phyloP scores from a whole-genome alignment of 2,113 vertebrate species.

The Burhinus bistriatus region DNA sequence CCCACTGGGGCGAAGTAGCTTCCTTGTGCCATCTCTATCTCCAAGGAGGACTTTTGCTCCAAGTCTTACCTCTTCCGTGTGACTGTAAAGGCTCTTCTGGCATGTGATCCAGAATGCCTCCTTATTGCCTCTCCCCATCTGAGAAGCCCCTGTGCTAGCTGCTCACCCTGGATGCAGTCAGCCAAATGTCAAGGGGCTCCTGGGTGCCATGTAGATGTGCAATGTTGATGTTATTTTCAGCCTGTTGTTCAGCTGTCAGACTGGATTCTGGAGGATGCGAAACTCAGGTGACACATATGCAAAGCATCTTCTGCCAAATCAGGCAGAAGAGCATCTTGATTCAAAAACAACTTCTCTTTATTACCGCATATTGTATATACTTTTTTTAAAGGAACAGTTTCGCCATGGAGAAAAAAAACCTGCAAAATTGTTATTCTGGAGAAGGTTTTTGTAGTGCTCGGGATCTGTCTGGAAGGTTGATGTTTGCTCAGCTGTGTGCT shows the following conservation, averaged over 20 bases:
- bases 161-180: not conserved
- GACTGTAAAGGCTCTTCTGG: not conserved
- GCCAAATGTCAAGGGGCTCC: not conserved
- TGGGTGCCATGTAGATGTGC: not conserved
- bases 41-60: not conserved
- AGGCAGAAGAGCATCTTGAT: not conserved
- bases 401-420: accelerated
- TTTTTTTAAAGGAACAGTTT: not conserved
- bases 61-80: not conserved
- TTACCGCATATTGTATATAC: not conserved
- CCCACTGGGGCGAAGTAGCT: not conserved
- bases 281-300: not conserved
- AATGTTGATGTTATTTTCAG: not conserved
- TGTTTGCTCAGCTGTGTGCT: slow-evolving; percentile 9
- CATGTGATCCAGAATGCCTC: accelerated
- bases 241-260: slow-evolving; percentile 15
- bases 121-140: not conserved
- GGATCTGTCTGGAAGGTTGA: not conserved
- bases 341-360: not conserved
- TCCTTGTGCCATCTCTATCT: not conserved
- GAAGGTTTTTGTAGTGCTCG: not conserved
- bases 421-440: not conserved
- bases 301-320: not conserved
- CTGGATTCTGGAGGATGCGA: not conserved
- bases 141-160: not conserved